Base-by-base conservation (phyloP, 2,113 vertebrate species). In the Cephalopterus ornatus region DNA sequence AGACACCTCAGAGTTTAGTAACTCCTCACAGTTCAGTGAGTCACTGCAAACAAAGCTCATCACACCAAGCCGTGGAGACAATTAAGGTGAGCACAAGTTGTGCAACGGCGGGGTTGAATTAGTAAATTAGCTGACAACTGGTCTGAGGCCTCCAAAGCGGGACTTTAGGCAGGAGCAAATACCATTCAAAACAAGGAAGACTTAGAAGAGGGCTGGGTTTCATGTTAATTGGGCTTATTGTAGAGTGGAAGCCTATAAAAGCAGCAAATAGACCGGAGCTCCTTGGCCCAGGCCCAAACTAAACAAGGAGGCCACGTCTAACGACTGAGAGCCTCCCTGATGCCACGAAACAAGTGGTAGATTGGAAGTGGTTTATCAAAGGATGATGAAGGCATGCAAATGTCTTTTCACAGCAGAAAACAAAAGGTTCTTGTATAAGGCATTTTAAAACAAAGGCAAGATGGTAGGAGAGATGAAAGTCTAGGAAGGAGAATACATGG, bases 11-110 rank as follows among this genome's bases (percentile, higher is more conserved):
- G 80, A 77, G 22, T 84, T 84, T 74, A 47, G 92, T 65, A 90
- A 95, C 68, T 71, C 74, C 83, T 91, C 1, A 1, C 50, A 59
- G 39, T 39, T 82, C 2, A 39, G 68, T 95, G 96, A 93, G 61
- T 95, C 93, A 93, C 9, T 85, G 63, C 65, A 82, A 92, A 71
- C 66, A 88, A 84, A 92, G 65, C 94, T 89, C 76, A 72, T 75
- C 79, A 41, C 49, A 59, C 71, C 53, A n/a, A 94, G 30, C 86
- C 86, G 62, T 13, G 37, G 53, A 28, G 79, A 50, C 85, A 93
- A 75, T 93, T 67, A 80, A 77, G 41, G 47, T 35, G 28, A 3
- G n/a, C 71, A 74, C 65, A 80, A 9, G 52, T 96, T 96, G 85
- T 52, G 94, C 83, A 97, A 97, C 27, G 15, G 15, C 17, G 70